phyloP scores from a whole-genome alignment of 2,113 vertebrate genomes.

The Pan paniscus region DNA sequence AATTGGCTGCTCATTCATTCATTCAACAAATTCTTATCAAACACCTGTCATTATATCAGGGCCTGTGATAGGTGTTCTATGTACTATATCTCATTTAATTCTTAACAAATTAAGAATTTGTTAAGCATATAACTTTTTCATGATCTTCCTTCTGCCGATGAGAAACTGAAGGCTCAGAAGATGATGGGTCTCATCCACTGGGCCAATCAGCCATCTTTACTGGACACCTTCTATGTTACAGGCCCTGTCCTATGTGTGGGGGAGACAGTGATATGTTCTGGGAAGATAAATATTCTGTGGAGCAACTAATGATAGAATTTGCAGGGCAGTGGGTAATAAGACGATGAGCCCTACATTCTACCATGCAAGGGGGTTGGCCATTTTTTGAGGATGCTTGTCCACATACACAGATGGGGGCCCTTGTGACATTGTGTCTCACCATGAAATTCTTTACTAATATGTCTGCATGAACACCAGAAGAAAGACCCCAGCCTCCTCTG shows the following conservation, averaged over 20 bases:
- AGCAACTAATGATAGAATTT: background rate
- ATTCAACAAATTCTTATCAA: background rate
- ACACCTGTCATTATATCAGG: background rate
- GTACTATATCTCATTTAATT: background rate
- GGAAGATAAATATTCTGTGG: background rate
- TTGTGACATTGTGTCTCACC: background rate
- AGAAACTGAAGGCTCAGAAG: background rate
- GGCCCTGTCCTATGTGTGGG: background rate
- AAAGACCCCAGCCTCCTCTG: background rate
- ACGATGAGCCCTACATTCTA: background rate
- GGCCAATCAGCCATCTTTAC: background rate
- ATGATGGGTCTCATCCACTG: background rate
- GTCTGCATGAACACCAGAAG: background rate
- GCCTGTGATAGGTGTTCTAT: background rate
- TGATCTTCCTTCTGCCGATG: background rate
- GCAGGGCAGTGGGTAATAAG: background rate
- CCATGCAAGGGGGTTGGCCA: background rate
- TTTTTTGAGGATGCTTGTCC: background rate
- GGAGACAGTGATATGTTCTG: background rate
- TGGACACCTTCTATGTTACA: background rate
- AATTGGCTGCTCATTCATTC: background rate
- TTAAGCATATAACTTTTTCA: background rate
- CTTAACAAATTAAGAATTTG: background rate
- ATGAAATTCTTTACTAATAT: too few species aligned
- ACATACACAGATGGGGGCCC: background rate